phyloP scores from a whole-genome alignment of 2,113 vertebrate species.

The Callorhinus ursinus region DNA sequence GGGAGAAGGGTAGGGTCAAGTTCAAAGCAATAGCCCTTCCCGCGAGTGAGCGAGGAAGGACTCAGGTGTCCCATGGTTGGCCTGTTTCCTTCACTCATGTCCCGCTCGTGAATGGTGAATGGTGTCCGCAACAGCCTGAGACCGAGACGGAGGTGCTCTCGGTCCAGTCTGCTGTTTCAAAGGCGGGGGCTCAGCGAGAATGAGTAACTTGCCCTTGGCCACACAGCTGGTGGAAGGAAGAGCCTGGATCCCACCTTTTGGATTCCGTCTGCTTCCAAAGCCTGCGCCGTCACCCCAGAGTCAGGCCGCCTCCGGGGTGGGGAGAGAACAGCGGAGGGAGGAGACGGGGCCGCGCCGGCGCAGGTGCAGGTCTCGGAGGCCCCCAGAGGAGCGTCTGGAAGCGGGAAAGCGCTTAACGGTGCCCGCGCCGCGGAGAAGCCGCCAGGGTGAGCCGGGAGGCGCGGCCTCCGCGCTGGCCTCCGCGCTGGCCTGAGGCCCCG shows the following conservation, averaged over 20 bases:
- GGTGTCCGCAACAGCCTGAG: not conserved
- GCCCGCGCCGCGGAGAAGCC: not conserved
- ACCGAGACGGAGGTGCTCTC: not conserved
- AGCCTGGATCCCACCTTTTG: not conserved
- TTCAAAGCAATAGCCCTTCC: not conserved
- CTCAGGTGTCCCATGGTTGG: fast-evolving
- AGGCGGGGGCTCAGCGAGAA: not conserved
- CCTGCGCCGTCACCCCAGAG: not conserved
- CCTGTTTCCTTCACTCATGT: not conserved
- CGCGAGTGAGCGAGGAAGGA: not conserved
- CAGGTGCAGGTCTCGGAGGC: too few species aligned
- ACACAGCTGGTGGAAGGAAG: not conserved
- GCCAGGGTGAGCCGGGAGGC: too few species aligned
- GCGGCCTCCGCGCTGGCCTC: too few species aligned
- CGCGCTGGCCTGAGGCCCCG: fast-evolving
- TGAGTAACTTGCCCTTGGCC: not conserved
- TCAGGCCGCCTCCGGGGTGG: not conserved
- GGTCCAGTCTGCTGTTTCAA: not conserved
- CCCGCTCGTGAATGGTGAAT: not conserved
- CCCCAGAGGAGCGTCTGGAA: not conserved
- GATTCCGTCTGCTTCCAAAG: not conserved
- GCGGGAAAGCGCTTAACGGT: not conserved
- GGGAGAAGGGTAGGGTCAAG: not conserved
- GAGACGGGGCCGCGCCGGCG: too few species aligned
- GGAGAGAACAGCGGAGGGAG: not conserved